Evolutionary conservation across 2,888 invertebrate genomes (phyloP).

Genomic region (Lordiphosa fenestrarum): DNA sequence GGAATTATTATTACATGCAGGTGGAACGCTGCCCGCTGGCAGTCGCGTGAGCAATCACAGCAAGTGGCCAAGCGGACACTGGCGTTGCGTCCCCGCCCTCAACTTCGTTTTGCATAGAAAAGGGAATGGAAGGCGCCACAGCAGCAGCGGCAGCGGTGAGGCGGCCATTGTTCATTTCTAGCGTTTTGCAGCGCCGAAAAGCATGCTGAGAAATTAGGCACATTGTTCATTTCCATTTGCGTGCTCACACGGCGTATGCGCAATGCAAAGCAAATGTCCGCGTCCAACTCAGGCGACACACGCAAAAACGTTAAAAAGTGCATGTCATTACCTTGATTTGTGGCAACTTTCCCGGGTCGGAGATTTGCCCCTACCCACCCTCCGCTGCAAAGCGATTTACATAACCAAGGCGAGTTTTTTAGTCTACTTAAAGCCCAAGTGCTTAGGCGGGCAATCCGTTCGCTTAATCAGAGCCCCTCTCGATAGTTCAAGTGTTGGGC

Average conservation of each 20-base stretch:
- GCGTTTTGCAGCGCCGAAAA: slow-evolving; percentile 47
- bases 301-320: slow-evolving; percentile 64
- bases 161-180: slow-evolving; percentile 44
- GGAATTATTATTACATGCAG: slow-evolving; percentile 59
- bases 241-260: slow-evolving; percentile 60
- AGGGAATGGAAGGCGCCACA: slow-evolving; percentile 29
- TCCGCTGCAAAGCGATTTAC: neutral
- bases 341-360: slow-evolving; percentile 14
- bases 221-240: slow-evolving; percentile 55
- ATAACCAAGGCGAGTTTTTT: slow-evolving; percentile 22
- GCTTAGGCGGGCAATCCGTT: slow-evolving; percentile 20
- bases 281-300: slow-evolving; percentile 45
- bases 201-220: slow-evolving; percentile 67
- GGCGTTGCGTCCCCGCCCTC: slow-evolving; percentile 24
- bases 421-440: slow-evolving; percentile 20
- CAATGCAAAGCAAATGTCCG: slow-evolving; percentile 50
- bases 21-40: slow-evolving; percentile 5
- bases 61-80: slow-evolving; percentile 41
- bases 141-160: slow-evolving; percentile 24
- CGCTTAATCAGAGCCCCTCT: slow-evolving; percentile 44
- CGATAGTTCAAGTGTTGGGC: slow-evolving; percentile 41
- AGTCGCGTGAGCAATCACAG: slow-evolving; percentile 66
- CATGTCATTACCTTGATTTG: slow-evolving; percentile 71
- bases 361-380: slow-evolving; percentile 5
- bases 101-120: slow-evolving; percentile 67